Percentiles rank a stretch among this genome's conserved stretches.
These are phyloP conservation scores for Polyodon spathula DNA, from an alignment of 2,113 vertebrate genomes.

Conservation along the genomic window DNA sequence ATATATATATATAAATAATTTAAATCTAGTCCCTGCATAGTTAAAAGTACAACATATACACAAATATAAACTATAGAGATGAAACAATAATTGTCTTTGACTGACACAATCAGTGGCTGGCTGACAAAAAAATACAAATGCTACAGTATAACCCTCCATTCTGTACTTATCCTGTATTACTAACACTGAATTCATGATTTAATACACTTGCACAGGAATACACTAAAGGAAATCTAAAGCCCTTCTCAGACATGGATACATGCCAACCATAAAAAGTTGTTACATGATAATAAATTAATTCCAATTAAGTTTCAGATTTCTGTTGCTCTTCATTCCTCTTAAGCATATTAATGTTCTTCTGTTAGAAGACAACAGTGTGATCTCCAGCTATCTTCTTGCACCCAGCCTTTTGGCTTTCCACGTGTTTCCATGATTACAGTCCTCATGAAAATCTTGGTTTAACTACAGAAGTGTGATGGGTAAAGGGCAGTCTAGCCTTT, in stretches of 20 bases:
- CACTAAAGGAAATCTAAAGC: conserved; percentile 1
- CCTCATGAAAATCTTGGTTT: conserved; percentile 1
- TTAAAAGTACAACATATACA: conserved; percentile 59
- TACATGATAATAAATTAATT: conserved; percentile 16
- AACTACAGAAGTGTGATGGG: neutral
- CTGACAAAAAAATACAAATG: conserved; percentile 4
- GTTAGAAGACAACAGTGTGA: neutral
- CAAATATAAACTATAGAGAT: conserved; percentile 34
- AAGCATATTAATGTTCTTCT: neutral
- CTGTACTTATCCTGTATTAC: too few species aligned
- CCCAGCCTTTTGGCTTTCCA: neutral
- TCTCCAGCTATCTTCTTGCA: neutral
- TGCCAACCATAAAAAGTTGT: conserved; percentile 8
- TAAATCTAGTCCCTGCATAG: conserved; percentile 60
- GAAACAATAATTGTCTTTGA: neutral
- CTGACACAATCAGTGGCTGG: conserved; percentile 3
- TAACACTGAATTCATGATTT: too few species aligned
- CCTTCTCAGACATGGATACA: neutral
- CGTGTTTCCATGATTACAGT: neutral
- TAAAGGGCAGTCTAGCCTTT: conserved; percentile 1
- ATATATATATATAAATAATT: too few species aligned
- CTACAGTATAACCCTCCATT: too few species aligned
- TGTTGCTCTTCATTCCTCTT: neutral
- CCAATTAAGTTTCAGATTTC: conserved; percentile 3
- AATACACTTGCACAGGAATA: neutral